These are phyloP conservation scores for Cyrtodaria siliqua DNA, from an alignment of 2,888 invertebrate species.

Conservation along the genomic window DNA sequence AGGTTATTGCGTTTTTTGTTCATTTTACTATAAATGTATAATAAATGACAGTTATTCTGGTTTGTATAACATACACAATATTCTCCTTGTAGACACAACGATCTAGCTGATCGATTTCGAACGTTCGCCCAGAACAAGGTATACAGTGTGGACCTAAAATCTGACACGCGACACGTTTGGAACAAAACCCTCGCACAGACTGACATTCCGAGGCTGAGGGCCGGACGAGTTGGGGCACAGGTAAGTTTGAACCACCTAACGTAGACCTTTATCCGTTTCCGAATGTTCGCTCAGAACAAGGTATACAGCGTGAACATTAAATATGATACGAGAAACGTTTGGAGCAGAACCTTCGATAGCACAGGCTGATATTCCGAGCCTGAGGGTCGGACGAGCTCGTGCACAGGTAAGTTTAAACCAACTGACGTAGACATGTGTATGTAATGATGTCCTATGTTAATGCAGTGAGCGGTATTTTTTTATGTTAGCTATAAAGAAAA, in stretches of 20 bases:
- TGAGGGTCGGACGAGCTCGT: slow-evolving; percentile 93
- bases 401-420: slow-evolving; percentile 88
- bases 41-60: too few species aligned
- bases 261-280: too few species aligned
- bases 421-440: too few species aligned
- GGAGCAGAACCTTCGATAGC: slow-evolving; percentile 84
- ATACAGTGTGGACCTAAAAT: slow-evolving; percentile 50
- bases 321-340: slow-evolving; percentile 88
- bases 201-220: slow-evolving; percentile 93
- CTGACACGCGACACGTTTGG: slow-evolving; percentile 89
- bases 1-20: too few species aligned
- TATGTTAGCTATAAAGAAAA: too few species aligned
- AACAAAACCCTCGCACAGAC: slow-evolving; percentile 88
- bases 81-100: slow-evolving; percentile 81
- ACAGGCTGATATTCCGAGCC: slow-evolving; percentile 95
- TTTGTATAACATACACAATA: too few species aligned
- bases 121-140: slow-evolving; percentile 65
- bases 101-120: slow-evolving; percentile 65
- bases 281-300: slow-evolving; percentile 59
- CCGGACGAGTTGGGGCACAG: slow-evolving; percentile 94
- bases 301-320: slow-evolving; percentile 60
- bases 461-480: too few species aligned
- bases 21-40: too few species aligned
- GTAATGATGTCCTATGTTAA: too few species aligned
- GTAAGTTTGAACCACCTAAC: slow-evolving; percentile 23